phyloP scores from a whole-genome alignment of 2,113 vertebrate species.

The Nothocercus julius region DNA sequence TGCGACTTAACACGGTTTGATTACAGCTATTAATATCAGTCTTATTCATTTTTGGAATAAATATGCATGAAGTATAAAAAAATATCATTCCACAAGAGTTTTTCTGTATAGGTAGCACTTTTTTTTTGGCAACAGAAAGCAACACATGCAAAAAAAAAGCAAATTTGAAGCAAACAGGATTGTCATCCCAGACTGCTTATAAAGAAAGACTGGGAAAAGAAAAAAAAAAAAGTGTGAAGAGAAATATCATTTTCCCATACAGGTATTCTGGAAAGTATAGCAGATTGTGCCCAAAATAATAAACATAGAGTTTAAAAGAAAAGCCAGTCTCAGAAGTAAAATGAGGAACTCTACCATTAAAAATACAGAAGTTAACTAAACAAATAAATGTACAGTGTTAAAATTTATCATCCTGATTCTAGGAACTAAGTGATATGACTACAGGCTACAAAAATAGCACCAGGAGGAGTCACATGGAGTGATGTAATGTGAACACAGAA shows the following conservation, averaged over 20 bases:
- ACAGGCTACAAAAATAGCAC: slow-evolving; percentile 51
- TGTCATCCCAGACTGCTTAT: background rate
- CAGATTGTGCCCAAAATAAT: background rate
- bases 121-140: background rate
- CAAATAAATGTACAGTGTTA: slow-evolving; percentile 11
- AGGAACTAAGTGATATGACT: slow-evolving; percentile 43
- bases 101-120: background rate
- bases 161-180: background rate
- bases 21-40: background rate
- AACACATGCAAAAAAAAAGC: background rate
- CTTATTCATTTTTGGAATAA: background rate
- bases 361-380: background rate
- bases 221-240: background rate
- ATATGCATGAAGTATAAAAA: background rate
- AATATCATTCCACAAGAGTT: background rate
- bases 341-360: slow-evolving; percentile 7
- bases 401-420: slow-evolving; percentile 56
- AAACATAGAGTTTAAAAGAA: background rate
- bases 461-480: slow-evolving; percentile 21
- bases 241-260: background rate
- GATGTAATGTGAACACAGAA: slow-evolving; percentile 31
- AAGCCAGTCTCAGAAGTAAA: slow-evolving; percentile 22
- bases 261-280: background rate
- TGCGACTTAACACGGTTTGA: background rate
- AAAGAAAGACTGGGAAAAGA: background rate